These are phyloP conservation scores for Cromileptes altivelis DNA, from an alignment of 2,113 vertebrate species.

Conservation along the genomic window DNA sequence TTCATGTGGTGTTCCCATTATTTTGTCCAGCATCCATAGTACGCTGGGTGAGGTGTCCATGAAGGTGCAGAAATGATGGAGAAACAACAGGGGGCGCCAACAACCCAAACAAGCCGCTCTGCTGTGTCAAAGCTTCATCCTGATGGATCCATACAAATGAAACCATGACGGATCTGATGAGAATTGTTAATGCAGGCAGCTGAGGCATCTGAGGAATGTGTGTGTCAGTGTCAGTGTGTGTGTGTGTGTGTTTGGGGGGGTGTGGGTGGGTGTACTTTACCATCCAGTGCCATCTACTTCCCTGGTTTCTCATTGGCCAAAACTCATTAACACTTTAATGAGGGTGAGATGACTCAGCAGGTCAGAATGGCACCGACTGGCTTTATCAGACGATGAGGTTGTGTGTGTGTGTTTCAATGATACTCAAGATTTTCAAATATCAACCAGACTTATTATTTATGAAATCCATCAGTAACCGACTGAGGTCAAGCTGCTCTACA, in stretches of 20 bases:
- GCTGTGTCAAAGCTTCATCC: background rate
- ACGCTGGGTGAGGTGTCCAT: background rate
- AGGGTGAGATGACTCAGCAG: constrained; percentile 62
- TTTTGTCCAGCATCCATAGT: background rate
- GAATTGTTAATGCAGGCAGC: background rate
- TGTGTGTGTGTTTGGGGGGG: background rate
- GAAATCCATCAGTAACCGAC: background rate
- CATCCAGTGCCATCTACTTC: constrained; percentile 51
- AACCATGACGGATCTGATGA: background rate
- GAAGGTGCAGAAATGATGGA: background rate
- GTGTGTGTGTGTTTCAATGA: constrained; percentile 11
- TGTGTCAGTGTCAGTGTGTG: constrained; percentile 17
- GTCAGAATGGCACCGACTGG: constrained; percentile 52
- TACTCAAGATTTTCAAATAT: constrained; percentile 6
- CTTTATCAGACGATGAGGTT: constrained; percentile 38
- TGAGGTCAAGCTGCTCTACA: background rate
- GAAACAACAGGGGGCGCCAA: constrained; percentile 52
- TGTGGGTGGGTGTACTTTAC: constrained; percentile 2
- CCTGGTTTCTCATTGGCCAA: constrained; percentile 40
- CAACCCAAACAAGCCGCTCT: background rate
- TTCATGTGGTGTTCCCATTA: constrained; percentile 37
- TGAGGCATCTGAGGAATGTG: background rate
- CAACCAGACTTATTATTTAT: background rate
- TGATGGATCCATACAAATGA: background rate
- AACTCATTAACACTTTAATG: constrained; percentile 60